Base-by-base conservation (phyloP, 2,113 vertebrate species). In the Bucco capensis region DNA sequence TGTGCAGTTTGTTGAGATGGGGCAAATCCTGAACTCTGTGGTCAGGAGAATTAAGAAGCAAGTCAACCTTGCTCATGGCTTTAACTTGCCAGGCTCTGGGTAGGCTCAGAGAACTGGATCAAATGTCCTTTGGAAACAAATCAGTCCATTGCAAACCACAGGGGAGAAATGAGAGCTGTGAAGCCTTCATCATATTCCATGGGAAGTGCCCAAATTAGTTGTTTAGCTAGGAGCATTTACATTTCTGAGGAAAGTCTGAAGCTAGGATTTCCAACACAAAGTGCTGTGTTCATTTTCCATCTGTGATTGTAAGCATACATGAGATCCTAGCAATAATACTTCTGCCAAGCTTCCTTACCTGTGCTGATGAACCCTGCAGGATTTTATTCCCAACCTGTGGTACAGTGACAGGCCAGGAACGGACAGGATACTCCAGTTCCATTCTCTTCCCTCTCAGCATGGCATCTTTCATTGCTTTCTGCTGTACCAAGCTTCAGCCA, bases 51-150 rank as follows among this genome's bases (percentile, higher is more conserved):
- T 50, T 72, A 56, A 71, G 47, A 49, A 53, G 47, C 42, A 71
- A 78, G 9, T 82, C 82, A 72, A 0, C 21, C 53, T 70, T 72
- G 50, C 79, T 75, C 46, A 3, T 1, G 31, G 58, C 40, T 86
- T 86, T 89, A 78, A 75, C 49, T 78, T 87, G 12, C 61, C 66
- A 84, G 57, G 61, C 30, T 13, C 58, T 72, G 66, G 85, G 66
- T 53, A 94, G 87, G 75, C 91, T 88, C 50, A 54, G 85, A 88
- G 80, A 88, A 80, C 50, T 60, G 71, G 58, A 85, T 89, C 62
- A 30, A 70, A 46, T 89, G 62, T 75, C 78, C 69, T 56, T 44
- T 65, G 19, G 83, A 76, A 89, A 85, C 57, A 72, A 54, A 95
- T 27, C 24, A 79, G 53, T 19, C 5, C 31, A 25, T 40, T 93